Evolutionary conservation across 2,888 invertebrate species (phyloP), one percentile per base, ranked within the genome.

Genomic region (Leucoptera coffeella): DNA sequence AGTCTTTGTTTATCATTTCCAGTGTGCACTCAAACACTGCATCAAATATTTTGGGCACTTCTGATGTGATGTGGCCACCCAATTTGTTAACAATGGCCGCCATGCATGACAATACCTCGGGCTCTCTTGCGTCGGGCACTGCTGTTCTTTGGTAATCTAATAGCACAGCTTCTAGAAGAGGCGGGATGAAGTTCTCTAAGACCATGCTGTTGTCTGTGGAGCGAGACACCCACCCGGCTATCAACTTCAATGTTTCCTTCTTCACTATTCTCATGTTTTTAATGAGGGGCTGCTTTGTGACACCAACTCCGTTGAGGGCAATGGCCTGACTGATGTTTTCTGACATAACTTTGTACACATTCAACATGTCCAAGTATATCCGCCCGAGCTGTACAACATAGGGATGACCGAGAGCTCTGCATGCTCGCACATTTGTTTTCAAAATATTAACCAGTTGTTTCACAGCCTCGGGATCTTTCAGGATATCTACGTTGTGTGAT

Each of bases 1-100:
- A 97, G 62, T 99, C 93, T 73, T 95, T 96, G 65, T 97, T 97
- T 41, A 99, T 99, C 96, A 97, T 99, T 48, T 94, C 92, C 39
- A 99, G 75, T 27, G 99, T 99, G 60, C 96, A 97, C 62, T 96
- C 95, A 69, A 99, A 99, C 23, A 99, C 95, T 23, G 97, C 95
- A 73, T 97, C 96, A 65, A 99, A 95, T 47, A 99, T 97, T 74
- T 93, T 93, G 30, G 96, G 94, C 47, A 99, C 88, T 67, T 94
- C 89, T 38, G 86, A 82, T 31, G 94, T 95, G 41, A 97, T 94
- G 53, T 89, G 80, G 36, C 77, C 79, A 54, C 87, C 85, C 35
- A 97, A 75, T 64, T 88, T 90, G 59, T 94, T 85, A 31, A 97
- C 93, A 52, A 97, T 93, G 23, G 88, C 87, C 22, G 90, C 89